A percentile compares a stretch with the other conserved stretches of the same genome.
These are phyloP conservation scores for Chelonus insularis DNA, from an alignment of 1,140 invertebrate species.

Conservation along the genomic window DNA sequence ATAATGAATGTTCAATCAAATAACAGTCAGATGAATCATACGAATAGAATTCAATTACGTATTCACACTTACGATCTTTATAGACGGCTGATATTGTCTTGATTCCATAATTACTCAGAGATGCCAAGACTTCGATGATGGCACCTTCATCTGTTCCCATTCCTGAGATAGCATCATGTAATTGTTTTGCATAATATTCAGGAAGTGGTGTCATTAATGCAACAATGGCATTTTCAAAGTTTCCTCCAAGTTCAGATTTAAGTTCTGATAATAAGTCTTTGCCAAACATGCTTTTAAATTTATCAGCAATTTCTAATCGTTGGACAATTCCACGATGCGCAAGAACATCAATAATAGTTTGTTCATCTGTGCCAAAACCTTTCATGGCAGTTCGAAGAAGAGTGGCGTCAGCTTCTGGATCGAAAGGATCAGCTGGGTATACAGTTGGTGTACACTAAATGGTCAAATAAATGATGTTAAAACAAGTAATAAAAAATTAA, in stretches of 20 bases:
- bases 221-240: constrained; percentile 85
- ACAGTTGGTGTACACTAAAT: constrained; percentile 81
- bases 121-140: constrained; percentile 89
- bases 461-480: constrained; percentile 23
- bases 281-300: constrained; percentile 94
- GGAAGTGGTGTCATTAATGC: constrained; percentile 85
- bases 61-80: constrained; percentile 71
- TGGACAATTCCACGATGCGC: constrained; percentile 85
- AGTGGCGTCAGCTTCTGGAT: constrained; percentile 83
- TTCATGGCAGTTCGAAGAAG: constrained; percentile 91
- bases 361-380: constrained; percentile 90
- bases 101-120: constrained; percentile 85
- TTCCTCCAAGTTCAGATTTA: constrained; percentile 85
- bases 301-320: constrained; percentile 84
- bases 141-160: constrained; percentile 86
- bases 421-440: constrained; percentile 80
- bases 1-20: no score
- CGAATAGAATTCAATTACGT: no score
- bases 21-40: no score
- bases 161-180: constrained; percentile 85
- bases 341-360: constrained; percentile 87
- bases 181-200: constrained; percentile 85
- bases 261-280: constrained; percentile 89
- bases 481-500: no score
- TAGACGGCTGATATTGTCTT: constrained; percentile 83